Conservation (phyloP, 2,113 vertebrate genomes). For the Canis aureus region DNA sequence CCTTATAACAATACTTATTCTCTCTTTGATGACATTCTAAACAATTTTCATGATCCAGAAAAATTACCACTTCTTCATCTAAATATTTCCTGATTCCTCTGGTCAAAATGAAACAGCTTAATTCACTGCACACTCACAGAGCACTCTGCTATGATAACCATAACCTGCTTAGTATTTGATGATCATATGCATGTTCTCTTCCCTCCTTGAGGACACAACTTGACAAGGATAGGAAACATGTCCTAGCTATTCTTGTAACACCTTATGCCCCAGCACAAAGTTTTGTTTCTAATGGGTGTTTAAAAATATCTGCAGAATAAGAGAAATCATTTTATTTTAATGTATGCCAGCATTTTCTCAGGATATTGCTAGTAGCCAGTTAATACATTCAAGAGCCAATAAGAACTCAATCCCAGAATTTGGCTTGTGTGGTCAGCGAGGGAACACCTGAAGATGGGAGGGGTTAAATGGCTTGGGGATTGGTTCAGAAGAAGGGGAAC, state of each 20-base stretch:
- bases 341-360: not conserved
- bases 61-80: not conserved
- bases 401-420: not conserved
- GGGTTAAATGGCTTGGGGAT: not conserved
- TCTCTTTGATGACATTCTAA: not conserved
- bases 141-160: not conserved
- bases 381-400: not conserved
- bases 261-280: not conserved
- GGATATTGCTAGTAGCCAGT: not conserved
- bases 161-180: not conserved
- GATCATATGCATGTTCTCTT: not conserved
- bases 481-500: not conserved
- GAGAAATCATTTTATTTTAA: not conserved
- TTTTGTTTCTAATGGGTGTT: not conserved
- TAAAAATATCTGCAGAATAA: conserved; percentile 7
- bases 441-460: not conserved
- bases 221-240: not conserved
- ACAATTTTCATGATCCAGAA: conserved; percentile 14
- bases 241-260: not conserved
- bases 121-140: not conserved
- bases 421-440: not conserved
- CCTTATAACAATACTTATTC: not conserved
- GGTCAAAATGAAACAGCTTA: not conserved
- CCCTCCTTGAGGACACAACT: not conserved
- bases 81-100: not conserved